Percentiles rank a stretch among this genome's conserved stretches.
These are phyloP conservation scores for Callipepla squamata DNA, from an alignment of 2,113 vertebrate genomes.

Conservation along the genomic window DNA sequence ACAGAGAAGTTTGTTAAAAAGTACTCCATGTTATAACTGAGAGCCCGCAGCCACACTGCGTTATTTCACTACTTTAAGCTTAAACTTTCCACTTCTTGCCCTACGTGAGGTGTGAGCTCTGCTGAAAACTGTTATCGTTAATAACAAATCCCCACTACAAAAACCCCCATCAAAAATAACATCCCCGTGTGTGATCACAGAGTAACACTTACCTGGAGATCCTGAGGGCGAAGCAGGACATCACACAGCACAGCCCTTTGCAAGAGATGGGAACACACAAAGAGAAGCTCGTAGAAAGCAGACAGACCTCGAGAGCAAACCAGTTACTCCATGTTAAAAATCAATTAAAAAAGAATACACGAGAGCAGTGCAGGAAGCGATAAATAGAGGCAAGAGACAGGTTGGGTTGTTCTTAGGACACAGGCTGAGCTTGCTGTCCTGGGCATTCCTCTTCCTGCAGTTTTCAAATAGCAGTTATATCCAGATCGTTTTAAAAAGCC, in stretches of 20 bases:
- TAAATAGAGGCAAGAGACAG: not conserved
- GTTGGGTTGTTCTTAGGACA: not conserved
- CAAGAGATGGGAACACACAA: rapidly evolving
- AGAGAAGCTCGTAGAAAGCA: not conserved
- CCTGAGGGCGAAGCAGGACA: not conserved
- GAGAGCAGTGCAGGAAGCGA: rapidly evolving
- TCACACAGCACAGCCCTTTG: not conserved
- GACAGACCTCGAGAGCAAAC: not conserved
- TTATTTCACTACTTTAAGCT: not conserved
- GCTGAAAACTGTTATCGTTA: not conserved
- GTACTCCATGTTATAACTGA: not conserved
- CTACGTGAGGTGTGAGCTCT: rapidly evolving
- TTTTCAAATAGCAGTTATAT: not conserved
- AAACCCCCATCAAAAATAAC: not conserved
- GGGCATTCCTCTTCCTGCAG: not conserved
- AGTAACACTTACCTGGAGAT: not conserved
- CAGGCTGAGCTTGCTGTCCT: not conserved
- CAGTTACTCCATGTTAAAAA: not conserved
- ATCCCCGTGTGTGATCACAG: rapidly evolving
- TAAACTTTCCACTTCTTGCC: too few relatives aligned
- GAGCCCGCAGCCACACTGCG: too few relatives aligned
- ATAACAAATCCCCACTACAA: not conserved
- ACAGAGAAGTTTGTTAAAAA: rapidly evolving
- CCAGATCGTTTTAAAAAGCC: constrained; percentile 1
- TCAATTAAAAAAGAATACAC: not conserved